Percentiles rank a stretch among this genome's conserved stretches.
Conservation (phyloP, 1,140 invertebrate species). For the Drosophila yakuba region DNA sequence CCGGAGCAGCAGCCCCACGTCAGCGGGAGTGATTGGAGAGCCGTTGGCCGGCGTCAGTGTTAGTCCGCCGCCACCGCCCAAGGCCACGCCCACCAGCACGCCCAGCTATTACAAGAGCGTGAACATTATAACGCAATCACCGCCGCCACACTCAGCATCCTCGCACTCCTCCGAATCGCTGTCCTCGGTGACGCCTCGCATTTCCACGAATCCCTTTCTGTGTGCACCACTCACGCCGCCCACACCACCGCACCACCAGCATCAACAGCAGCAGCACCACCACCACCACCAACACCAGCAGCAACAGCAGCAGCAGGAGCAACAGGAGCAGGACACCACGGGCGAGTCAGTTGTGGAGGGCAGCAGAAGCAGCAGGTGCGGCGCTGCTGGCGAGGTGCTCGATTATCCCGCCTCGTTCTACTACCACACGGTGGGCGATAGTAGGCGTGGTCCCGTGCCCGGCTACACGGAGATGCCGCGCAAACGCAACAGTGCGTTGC, state of each 20-base stretch:
- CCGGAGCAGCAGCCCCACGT: constrained; percentile 32
- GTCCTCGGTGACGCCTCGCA: constrained; percentile 84
- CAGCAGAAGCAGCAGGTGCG: constrained; percentile 23
- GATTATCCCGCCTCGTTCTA: constrained; percentile 71
- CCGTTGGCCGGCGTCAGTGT: constrained; percentile 7
- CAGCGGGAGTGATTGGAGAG: constrained; percentile 20
- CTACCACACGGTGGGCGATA: constrained; percentile 59
- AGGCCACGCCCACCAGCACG: constrained; percentile 35
- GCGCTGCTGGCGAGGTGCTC: constrained; percentile 38
- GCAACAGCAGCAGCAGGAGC: no score
- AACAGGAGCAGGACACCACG: constrained; percentile 18
- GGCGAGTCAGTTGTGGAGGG: constrained; percentile 17
- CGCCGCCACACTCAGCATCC: constrained; percentile 78
- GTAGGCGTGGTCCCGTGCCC: constrained; percentile 40
- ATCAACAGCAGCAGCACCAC: neutral
- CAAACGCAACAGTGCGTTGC: constrained; percentile 63
- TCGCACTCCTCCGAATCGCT: constrained; percentile 86
- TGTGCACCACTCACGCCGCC: constrained; percentile 61
- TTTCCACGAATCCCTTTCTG: constrained; percentile 83
- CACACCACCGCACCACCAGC: constrained; percentile 33
- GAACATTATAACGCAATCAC: constrained; percentile 82
- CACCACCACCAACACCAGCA: constrained; percentile 1
- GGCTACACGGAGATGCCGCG: constrained; percentile 83
- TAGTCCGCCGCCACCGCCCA: constrained; percentile 19
- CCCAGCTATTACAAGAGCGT: constrained; percentile 79